Base-by-base conservation (phyloP, 2,888 invertebrate species). In the Lucinisca nassula region DNA sequence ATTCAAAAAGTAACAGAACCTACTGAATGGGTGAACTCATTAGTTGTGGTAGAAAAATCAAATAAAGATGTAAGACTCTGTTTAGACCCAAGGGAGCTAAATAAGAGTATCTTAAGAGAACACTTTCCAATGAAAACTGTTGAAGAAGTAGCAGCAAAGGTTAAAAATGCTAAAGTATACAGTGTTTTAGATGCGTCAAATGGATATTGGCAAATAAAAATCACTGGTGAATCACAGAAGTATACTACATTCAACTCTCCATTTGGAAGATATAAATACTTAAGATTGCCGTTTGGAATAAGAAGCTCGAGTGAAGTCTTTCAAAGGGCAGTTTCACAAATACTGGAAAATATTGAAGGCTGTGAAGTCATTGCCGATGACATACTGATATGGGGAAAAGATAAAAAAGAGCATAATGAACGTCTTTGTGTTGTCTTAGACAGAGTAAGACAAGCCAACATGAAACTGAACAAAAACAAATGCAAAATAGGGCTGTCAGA, bases 21-120 rank as follows among this genome's bases (percentile, higher is more conserved):
- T n/a, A 91, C 92, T 58, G 87, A 89, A 67, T 93, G 93, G 92
- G 92, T 92, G 1, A n/a, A n/a, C n/a, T n/a, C n/a, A 90, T n/a
- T n/a, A n/a, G n/a, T n/a, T n/a, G n/a, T n/a, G n/a, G n/a, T n/a
- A n/a, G n/a, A n/a, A n/a, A n/a, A 89, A 76, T 61, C 81, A 51
- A 87, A 84, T 72, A 90, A 89, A 27, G 89, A 90, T 77, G 40
- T 92, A 10, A 38, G 91, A 30, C 55, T 91, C 14, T 93, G 90
- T 51, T 32, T 92, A 24, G 93, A 92, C n/a, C n/a, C n/a, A n/a
- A n/a, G n/a, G n/a, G n/a, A n/a, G n/a, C n/a, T n/a, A n/a, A n/a
- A n/a, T n/a, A 90, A 72, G 79, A 35, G 90, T 88, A 6, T 61
- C 84, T 38, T 88, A 87, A 17, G 49, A 86, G 37, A 91, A 89